Conservation (phyloP, 2,888 invertebrate species). For the Cylindroiulus punctatus region DNA sequence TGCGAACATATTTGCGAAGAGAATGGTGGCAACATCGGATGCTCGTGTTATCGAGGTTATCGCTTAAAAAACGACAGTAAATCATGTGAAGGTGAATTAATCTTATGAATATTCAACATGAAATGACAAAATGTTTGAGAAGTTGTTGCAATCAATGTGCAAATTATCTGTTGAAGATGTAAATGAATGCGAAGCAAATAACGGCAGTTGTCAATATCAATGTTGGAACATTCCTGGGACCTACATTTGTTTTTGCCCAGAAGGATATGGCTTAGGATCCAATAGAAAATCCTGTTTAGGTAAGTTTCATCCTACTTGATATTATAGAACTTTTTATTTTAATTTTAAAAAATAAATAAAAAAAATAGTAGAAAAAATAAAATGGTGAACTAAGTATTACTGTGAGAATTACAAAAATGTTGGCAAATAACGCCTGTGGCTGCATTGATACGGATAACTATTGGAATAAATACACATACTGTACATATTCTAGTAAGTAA, state of each 20-base stretch:
- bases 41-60: slow-evolving; percentile 56
- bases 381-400: too few species aligned
- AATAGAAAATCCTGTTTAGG: slow-evolving; percentile 61
- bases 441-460: too few species aligned
- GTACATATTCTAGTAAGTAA: too few species aligned
- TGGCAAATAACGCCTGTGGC: too few species aligned
- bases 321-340: not conserved
- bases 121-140: not conserved
- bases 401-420: too few species aligned
- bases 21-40: slow-evolving; percentile 44
- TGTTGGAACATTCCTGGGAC: slow-evolving; percentile 71
- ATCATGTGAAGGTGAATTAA: slow-evolving; percentile 55
- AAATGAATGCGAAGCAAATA: slow-evolving; percentile 67
- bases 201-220: slow-evolving; percentile 70
- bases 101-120: not conserved
- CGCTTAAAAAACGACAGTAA: slow-evolving; percentile 54
- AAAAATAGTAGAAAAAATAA: too few species aligned
- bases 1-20: slow-evolving; percentile 57
- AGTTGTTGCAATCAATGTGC: slow-evolving; percentile 44
- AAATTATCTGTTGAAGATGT: slow-evolving; percentile 60
- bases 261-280: slow-evolving; percentile 66
- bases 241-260: slow-evolving; percentile 71
- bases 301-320: not conserved
- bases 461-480: too few species aligned
- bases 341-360: too few species aligned